Base-by-base conservation (phyloP, 2,888 invertebrate genomes). In the Parnassius orleans region DNA sequence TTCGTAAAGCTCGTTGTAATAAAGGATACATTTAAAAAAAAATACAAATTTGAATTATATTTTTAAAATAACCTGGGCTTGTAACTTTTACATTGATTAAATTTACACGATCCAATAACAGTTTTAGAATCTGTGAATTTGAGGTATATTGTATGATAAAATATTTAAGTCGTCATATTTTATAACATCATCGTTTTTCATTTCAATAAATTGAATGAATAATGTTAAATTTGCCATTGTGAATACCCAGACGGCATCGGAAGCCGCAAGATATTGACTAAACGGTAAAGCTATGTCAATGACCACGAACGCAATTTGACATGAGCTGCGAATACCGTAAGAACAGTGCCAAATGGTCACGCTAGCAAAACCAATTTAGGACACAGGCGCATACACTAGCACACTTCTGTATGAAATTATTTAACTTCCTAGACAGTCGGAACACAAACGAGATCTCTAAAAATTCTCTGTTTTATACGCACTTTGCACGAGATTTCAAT, bases 211-310 rank as follows among this genome's bases (percentile, higher is more conserved):
- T 33, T 33, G 33, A 33, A 33, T 33, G 33, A 33, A 33, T 14
- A 48, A 14, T 48, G 48, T 14, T 48, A 48, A 11, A 14, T 10
- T 11, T 57, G 43, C 46, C 48, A 42, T 42, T 60, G 60, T 50
- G 24, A 60, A 33, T 52, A 58, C 46, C 50, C 14, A 24, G 48
- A 58, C 53, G 50, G 24, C 54, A 58, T 41, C 56, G 61, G 57
- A 53, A 57, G 51, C 52, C 52, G 57, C 56, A n/a, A 52, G 52
- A 10, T 57, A 48, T 53, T 47, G 74, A 73, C 65, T 68, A 71
- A 86, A 85, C 87, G 84, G 87, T 85, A 86, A 75, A 82, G 69
- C 68, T 64, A 77, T 83, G 86, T 84, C 86, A 83, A 77, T 81
- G 86, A 83, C 86, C 87, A 87, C 70, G 64, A 65, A 64, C 74